Evolutionary conservation across 2,797 vertebrate species (phyloP), one percentile per base, ranked within the genome.

Genomic region (Scleropages formosus): DNA sequence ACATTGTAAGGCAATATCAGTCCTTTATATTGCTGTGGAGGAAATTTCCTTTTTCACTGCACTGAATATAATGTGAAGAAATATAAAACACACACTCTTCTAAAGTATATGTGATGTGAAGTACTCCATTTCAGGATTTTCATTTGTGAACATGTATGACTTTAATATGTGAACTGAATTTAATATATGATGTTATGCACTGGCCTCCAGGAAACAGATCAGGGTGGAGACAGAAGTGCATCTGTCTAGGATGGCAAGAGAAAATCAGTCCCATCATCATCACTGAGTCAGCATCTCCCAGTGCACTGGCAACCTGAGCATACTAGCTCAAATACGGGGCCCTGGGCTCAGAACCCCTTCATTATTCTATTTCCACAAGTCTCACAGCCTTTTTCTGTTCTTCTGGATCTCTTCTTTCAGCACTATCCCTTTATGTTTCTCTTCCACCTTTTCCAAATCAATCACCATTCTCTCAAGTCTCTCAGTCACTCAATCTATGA

Each of bases 221-320:
- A 44, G 73, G 20, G 49, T 56, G 24, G 24, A 73, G 24, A n/a
- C 26, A 67, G 18, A 26, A 66, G 24, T 58, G 24, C 66, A 62
- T 56, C 63, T 66, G 63, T 58, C 26, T 59, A 24, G 24, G 22
- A 77, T 68, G 71, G 64, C 76, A 73, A 27, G 62, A 47, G 76
- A 61, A 39, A 46, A 76, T 49, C 31, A 61, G 49, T 61, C 44
- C 44, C 18, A 22, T 68, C 51, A 61, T 8, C 44, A 13, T 44
- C 70, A 26, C 31, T 69, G 8, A 63, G 39, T 27, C 64, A 15
- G 27, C 44, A 58, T 59, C 56, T 72, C 76, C 71, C 24, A 20
- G 4, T 12, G 2, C 70, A 16, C 58, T n/a, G 12, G 16, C 10
- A 8, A 46, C 18, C 24, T 8, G 20, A 4, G 46, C 39, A 20